Conservation (phyloP, 2,113 vertebrate species). For the Alectura lathami region DNA sequence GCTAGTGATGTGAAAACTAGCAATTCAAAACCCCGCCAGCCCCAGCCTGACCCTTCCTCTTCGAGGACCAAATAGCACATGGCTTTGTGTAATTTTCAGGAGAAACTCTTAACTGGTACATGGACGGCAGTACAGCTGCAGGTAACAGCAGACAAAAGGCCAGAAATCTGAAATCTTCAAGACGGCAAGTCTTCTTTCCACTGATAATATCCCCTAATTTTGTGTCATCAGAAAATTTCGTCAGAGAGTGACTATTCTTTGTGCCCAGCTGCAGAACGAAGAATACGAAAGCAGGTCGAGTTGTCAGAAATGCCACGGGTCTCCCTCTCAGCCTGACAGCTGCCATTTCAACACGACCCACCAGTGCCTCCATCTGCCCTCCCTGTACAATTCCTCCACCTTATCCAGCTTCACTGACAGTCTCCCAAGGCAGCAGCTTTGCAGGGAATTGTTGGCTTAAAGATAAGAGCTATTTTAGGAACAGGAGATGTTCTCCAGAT, state of each 20-base stretch:
- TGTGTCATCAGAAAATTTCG: neutral
- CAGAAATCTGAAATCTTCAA: neutral
- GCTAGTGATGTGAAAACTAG: neutral
- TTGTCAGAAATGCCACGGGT: neutral
- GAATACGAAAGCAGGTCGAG: neutral
- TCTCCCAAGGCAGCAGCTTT: neutral
- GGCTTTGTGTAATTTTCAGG: neutral
- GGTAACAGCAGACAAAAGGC: neutral
- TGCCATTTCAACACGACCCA: neutral
- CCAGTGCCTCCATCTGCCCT: neutral
- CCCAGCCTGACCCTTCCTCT: neutral
- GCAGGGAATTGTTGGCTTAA: neutral
- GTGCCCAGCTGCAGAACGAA: neutral
- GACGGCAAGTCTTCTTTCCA: neutral
- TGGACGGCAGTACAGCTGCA: neutral
- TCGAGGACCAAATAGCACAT: neutral
- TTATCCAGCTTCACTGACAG: neutral
- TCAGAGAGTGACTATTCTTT: neutral
- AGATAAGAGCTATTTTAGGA: neutral
- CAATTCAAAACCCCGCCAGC: neutral
- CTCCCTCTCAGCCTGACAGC: neutral
- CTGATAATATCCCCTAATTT: neutral
- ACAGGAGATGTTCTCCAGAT: neutral
- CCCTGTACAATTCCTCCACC: neutral
- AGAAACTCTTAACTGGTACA: neutral